phyloP scores from a whole-genome alignment of 2,113 vertebrate species.

The cattle (Bos taurus) region ARS-UCD2.0 NC_037351.1:5370501-5371000 shows the following conservation, averaged over 20 bases:
- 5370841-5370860: not conserved
- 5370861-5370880: not conserved
- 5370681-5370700: not conserved
- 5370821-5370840: not conserved
- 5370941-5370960: not conserved
- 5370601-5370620: not conserved
- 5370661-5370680: not conserved
- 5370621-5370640: not conserved
- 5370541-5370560: rapidly evolving
- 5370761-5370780: not conserved
- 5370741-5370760: not conserved
- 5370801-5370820: not conserved
- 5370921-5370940: not conserved
- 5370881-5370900: not conserved
- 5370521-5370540: rapidly evolving
- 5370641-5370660: not conserved
- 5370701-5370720: not conserved
- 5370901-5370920: not conserved
- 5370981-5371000: not conserved
- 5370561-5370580: not conserved
- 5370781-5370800: not conserved
- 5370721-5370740: not conserved
- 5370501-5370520: not conserved
- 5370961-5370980: not conserved
- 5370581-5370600: not conserved